phyloP scores from a whole-genome alignment of 2,888 invertebrate genomes.

The Cabera pusaria region DNA sequence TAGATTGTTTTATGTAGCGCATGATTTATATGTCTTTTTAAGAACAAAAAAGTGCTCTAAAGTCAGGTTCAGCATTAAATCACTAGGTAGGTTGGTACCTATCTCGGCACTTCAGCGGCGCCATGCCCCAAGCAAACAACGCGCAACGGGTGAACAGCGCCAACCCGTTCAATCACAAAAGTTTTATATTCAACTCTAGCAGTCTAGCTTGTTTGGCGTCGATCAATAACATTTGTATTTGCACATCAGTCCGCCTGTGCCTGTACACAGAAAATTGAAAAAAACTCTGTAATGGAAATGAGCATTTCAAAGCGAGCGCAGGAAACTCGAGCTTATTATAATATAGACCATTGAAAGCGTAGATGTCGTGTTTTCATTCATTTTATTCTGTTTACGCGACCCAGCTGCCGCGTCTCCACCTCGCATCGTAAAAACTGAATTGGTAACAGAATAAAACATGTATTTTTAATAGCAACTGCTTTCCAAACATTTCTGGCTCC shows the following conservation, averaged over 20 bases:
- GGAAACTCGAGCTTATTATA: slow-evolving; percentile 45
- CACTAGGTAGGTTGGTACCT: no score
- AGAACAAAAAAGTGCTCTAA: no score
- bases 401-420: slow-evolving; percentile 65
- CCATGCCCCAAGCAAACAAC: slow-evolving; percentile 5
- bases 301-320: slow-evolving; percentile 48
- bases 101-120: slow-evolving; percentile 6
- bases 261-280: slow-evolving; percentile 40
- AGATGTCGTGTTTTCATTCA: slow-evolving; percentile 55
- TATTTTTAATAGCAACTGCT: slow-evolving; percentile 35
- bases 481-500: no score
- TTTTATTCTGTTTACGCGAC: slow-evolving; percentile 71
- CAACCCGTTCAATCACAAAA: slow-evolving; percentile 29
- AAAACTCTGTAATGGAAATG: slow-evolving; percentile 46
- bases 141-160: slow-evolving; percentile 15
- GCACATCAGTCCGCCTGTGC: slow-evolving; percentile 31
- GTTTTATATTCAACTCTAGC: slow-evolving; percentile 27
- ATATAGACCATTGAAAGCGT: slow-evolving; percentile 49
- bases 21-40: no score
- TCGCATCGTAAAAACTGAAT: slow-evolving; percentile 69
- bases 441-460: slow-evolving; percentile 66
- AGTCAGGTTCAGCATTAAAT: no score
- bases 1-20: no score
- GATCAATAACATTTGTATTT: slow-evolving; percentile 35
- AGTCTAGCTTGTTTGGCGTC: slow-evolving; percentile 25